Base-by-base conservation (phyloP, 1,140 invertebrate species). In the Zaprionus gabonicus region DNA sequence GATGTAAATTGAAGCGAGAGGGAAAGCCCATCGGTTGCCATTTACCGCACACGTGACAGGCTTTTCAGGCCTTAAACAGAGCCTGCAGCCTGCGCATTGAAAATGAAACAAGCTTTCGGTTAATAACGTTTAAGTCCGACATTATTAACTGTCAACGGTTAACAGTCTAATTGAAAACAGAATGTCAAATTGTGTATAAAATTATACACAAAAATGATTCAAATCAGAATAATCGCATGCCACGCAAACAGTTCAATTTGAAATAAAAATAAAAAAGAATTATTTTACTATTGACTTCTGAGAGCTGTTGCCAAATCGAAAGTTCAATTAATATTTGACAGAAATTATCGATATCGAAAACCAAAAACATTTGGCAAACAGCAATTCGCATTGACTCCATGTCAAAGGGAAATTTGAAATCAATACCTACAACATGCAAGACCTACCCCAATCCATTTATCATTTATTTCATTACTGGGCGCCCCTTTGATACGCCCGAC, bases 1-100 rank as follows among this genome's bases (percentile, higher is more conserved):
- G 71, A 57, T 57, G 20, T 66, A 67, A 68, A 69, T 77, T 56
- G 55, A 13, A 13, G 23, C n/a, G 25, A 25, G 6, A 17, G 46
- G 2, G 15, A 49, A 58, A 57, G n/a, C 41, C 34, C 4, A 36
- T 57, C 10, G 17, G n/a, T 13, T 36, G 56, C 0, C 25, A 17
- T 58, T 46, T 67, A 41, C 34, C 2, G 9, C n/a, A 56, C 20
- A 36, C 34, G 51, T 56, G 64, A 56, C 34, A 27, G 36, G 25
- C 53, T 41, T 58, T 67, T 25, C 25, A 28, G 20, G 27, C 20
- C 57, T 62, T 53, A 31, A 53, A 23, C 46, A 36, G 20, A 20
- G 20, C 20, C 20, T 20, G 17, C 20, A 10, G 28, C 7, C 28
- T 31, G 28, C 7, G 1, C 28, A 31, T 51, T 51, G 46, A 51